Evolutionary conservation across 1,140 invertebrate species (phyloP).

Genomic region (Musca vetustissima): DNA sequence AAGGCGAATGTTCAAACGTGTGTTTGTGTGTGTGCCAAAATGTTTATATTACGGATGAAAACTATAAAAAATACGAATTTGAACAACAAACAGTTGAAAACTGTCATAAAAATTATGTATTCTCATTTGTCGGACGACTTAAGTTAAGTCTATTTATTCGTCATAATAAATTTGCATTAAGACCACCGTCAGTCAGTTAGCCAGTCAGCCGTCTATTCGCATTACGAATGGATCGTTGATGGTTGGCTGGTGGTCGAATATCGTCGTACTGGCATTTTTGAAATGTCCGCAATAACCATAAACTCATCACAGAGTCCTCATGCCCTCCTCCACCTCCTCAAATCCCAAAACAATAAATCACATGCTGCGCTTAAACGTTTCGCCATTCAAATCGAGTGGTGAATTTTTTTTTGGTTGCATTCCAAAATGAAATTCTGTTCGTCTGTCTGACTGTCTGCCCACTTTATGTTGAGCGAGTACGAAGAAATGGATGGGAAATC

Average conservation of each 20-base stretch:
- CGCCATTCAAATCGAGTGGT: no score
- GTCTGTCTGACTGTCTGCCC: no score
- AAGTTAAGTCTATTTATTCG: neutral
- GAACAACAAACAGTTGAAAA: slow-evolving; percentile 3
- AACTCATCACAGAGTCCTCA: no score
- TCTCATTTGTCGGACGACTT: neutral
- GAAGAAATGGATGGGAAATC: no score
- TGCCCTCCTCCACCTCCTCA: no score
- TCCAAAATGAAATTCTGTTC: no score
- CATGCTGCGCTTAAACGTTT: no score
- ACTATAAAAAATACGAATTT: slow-evolving; percentile 3
- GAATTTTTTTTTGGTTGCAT: no score
- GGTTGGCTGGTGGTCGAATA: neutral
- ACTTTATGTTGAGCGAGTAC: no score
- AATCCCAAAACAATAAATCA: no score
- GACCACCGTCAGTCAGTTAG: neutral
- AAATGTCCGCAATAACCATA: no score
- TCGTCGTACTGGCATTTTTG: no score
- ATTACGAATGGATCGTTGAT: neutral
- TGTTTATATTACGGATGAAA: slow-evolving; percentile 2
- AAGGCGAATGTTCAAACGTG: neutral
- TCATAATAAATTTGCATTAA: slow-evolving; percentile 12
- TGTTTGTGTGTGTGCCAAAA: neutral
- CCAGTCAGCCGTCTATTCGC: neutral
- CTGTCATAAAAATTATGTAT: slow-evolving; percentile 1